These are phyloP conservation scores for Lagenorhynchus albirostris DNA, from an alignment of 2,113 vertebrate species.

Conservation along the genomic window DNA sequence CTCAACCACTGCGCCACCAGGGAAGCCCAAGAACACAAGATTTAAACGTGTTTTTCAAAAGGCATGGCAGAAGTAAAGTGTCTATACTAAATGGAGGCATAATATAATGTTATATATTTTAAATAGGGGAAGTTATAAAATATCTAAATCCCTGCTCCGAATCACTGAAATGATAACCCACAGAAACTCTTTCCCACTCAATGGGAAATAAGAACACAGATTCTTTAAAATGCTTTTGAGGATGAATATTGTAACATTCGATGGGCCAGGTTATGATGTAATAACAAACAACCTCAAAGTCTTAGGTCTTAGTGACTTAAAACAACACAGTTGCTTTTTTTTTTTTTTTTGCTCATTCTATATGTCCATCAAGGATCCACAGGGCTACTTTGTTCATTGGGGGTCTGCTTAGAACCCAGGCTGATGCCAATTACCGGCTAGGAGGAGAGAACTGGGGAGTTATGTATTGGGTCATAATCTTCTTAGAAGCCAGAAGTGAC, in stretches of 20 bases:
- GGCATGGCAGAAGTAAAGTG: not conserved
- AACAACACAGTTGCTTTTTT: not conserved
- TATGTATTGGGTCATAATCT: not conserved
- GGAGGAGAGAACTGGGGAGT: not conserved
- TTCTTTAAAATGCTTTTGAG: not conserved
- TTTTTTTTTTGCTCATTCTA: not conserved
- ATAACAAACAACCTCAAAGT: not conserved
- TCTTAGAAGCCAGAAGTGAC: not conserved
- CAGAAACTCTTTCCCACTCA: not conserved
- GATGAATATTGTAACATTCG: not conserved
- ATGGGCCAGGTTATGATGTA: not conserved
- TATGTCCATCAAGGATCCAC: not conserved
- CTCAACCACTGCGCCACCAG: too few relatives aligned
- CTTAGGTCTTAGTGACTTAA: not conserved
- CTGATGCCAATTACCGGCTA: not conserved
- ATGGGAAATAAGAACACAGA: not conserved
- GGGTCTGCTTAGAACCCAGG: not conserved
- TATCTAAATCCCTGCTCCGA: not conserved
- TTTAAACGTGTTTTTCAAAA: conserved; percentile 3
- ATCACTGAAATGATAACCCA: not conserved
- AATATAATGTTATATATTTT: not conserved
- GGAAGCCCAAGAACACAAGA: not conserved
- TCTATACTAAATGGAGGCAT: not conserved
- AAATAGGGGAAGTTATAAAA: not conserved
- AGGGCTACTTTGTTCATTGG: not conserved